Base-by-base conservation (phyloP, 2,113 vertebrate species). In the Rhinoptilus africanus region DNA sequence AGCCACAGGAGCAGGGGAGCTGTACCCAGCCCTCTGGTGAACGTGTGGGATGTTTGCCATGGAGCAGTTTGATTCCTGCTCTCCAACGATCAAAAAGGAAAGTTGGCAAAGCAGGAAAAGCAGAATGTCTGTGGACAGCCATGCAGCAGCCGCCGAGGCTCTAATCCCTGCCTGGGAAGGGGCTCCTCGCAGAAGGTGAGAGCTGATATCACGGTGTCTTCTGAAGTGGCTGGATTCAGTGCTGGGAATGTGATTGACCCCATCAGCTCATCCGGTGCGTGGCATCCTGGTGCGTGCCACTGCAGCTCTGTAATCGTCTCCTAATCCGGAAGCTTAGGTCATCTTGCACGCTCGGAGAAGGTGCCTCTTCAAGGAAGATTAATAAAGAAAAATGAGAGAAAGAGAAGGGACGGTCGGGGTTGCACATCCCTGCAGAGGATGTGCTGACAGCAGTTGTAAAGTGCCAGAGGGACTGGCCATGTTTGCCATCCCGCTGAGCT, bases 361-460 rank as follows among this genome's bases (percentile, higher is more conserved):
- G 24, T 50, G 39, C 22, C 23, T 76, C 69, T 32, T 28, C 45
- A 8, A 37, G 59, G 73, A 24, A 54, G 24, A 37, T 43, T 30
- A 75, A 64, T 7, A 15, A 11, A 45, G 41, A n/a, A 37, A 67
- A 79, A 37, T 8, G n/a, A 76, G 35, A 48, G 63, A 23, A 27
- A 77, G 60, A 10, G 34, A 19, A 57, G 39, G 20, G 30, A 22
- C 26, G 7, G 28, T 4, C 2, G 1, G 23, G 41, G 63, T 12
- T 85, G 69, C 32, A 23, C 64, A 27, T 34, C 45, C 57, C 48
- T 0, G 2, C 37, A 27, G n/a, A 16, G 43, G 4, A 39, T 0
- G 0, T 0, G 1, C 79, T 22, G 48, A 32, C 22, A 9, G n/a
- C 18, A 0, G 0, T 6, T 10, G 23, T n/a, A 19, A 35, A 71